Base-by-base conservation (phyloP, 2,113 vertebrate species). In the Coregonus clupeaformis region DNA sequence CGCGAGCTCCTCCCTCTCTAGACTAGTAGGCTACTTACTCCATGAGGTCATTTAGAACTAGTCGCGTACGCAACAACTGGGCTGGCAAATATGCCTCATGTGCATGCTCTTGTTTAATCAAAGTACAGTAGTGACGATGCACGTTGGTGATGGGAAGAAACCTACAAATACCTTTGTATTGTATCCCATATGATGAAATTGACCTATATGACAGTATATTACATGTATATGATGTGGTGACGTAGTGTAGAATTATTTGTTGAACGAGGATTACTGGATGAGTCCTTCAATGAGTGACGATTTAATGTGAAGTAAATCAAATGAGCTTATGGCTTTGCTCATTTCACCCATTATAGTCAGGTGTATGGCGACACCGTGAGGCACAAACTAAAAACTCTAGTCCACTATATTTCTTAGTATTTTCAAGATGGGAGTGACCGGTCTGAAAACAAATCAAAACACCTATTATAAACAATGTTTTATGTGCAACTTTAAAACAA, bases 11-110 rank as follows among this genome's bases (percentile, higher is more conserved):
- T 82, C 87, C 92, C 86, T 82, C 91, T 84, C 84, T 42, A 42
- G 36, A 42, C 36, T 9, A 36, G 7, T 36, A 9, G 36, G 36
- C 36, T 36, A 36, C 32, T 36, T 5, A n/a, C 30, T 69, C 62
- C 82, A 87, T 92, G 91, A 92, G 87, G 88, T 91, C 88, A 91
- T 89, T 72, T 71, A 49, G 47, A 49, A 11, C 47, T 0, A 14
- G 79, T 76, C 72, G n/a, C n/a, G n/a, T n/a, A n/a, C n/a, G n/a
- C n/a, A n/a, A n/a, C n/a, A n/a, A n/a, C n/a, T n/a, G n/a, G n/a
- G n/a, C n/a, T n/a, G n/a, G n/a, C n/a, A n/a, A n/a, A n/a, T n/a
- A n/a, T 83, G 78, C 82, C 70, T 85, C 86, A 74, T 80, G 80
- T 55, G 5, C 45, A 20, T 67, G 29, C 5, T 42, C 18, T 18